Evolutionary conservation across 2,113 vertebrate species (phyloP), one percentile per base, ranked within the genome.

Genomic region (Vanacampus margaritifer): DNA sequence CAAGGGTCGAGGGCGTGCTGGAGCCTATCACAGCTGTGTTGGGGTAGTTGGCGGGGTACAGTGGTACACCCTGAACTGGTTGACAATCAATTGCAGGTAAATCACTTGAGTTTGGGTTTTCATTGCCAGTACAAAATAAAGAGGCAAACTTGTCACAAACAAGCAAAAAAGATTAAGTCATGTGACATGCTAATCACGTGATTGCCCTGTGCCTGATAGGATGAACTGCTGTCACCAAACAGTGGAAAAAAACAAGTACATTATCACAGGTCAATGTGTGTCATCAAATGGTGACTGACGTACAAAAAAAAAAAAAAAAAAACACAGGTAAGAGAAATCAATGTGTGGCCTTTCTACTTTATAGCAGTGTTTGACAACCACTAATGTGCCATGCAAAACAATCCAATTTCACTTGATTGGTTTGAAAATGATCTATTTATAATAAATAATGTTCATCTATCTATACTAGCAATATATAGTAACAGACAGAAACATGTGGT

Each of bases 191-290:
- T 0, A 14, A 50, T 16, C 0, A 11, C 64, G 45, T 67, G 80
- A 84, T 75, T 84, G 83, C 80, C 78, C 66, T 63, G 13, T 26
- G 51, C n/a, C 57, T 28, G 21, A 46, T 26, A 58, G 67, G 32
- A 70, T 66, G 73, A 19, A 5, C n/a, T 76, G 46, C 57, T 35
- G 64, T 60, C 75, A 35, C 48, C 24, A 56, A 41, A n/a, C n/a
- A n/a, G n/a, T n/a, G n/a, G n/a, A n/a, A n/a, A n/a, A n/a, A n/a
- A n/a, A n/a, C n/a, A n/a, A n/a, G n/a, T n/a, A n/a, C n/a, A n/a
- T n/a, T n/a, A n/a, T n/a, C n/a, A n/a, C n/a, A n/a, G n/a, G n/a
- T n/a, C n/a, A n/a, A n/a, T n/a, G n/a, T n/a, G n/a, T n/a, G n/a
- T n/a, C n/a, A n/a, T n/a, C n/a, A n/a, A n/a, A 64, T 12, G n/a